Base-by-base conservation (phyloP, 2,113 vertebrate species). In the Microcebus jonahi region DNA sequence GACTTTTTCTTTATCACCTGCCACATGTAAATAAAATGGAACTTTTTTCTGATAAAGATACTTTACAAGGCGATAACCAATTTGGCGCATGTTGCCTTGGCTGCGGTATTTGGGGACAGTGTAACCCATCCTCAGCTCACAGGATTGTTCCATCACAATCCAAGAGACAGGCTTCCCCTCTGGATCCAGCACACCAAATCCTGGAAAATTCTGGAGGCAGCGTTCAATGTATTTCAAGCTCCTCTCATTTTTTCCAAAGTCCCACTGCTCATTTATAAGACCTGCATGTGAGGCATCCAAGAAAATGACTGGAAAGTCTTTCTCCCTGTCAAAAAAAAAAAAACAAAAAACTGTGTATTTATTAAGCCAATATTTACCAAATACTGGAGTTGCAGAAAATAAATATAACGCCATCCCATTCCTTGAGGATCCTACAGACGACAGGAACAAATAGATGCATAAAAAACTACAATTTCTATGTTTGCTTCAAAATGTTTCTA, bases 231-330 rank as follows among this genome's bases (percentile, higher is more conserved):
- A 96, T 89, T 83, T 96, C 90, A 96, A 84, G 45, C 85, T 93
- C 70, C 25, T 92, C 12, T 89, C 90, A n/a, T 92, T 96, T 61
- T 70, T 88, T 2, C 90, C 85, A 50, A 61, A 84, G 5, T 67
- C 3, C 95, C 90, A 93, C 8, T 92, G 77, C 29, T 96, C 77
- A 89, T 89, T 96, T 42, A 96, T 53, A 77, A 92, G 34, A 42
- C 3, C n/a, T 27, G 70, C 90, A 36, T 96, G 77, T 4, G 68
- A 93, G 11, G n/a, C 20, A n/a, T 89, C 77, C 42, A 92, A 50
- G 31, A 61, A 70, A 21, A 77, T 83, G 5, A 1, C 67, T 29
- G 2, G 13, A 70, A 89, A 83, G 2, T 15, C 53, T 84, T 4
- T 29, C 70, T 92, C 68, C 77, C 95, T 95, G 90, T 50, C 27